Conservation (phyloP, 2,888 invertebrate species). For the Ichneumon xanthorius region DNA sequence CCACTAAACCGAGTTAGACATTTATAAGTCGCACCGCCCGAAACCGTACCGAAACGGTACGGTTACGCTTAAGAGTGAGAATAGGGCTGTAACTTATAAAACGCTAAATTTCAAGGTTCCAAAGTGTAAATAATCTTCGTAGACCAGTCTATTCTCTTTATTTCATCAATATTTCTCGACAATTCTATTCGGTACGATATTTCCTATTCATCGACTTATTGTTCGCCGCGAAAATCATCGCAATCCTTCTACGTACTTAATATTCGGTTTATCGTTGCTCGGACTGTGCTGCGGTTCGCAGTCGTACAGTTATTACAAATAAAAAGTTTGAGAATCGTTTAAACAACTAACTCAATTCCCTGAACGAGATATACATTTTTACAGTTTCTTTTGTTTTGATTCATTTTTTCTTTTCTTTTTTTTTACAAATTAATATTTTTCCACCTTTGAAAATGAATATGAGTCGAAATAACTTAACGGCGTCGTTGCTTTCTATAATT, state of each 20-base stretch:
- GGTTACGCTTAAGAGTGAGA: no score
- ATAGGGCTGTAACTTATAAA: no score
- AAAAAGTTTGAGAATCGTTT: conserved; percentile 28
- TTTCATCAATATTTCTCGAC: conserved; percentile 41
- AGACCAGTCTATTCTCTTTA: conserved; percentile 62
- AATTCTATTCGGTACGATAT: conserved; percentile 13
- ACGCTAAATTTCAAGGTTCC: not conserved
- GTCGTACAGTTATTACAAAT: conserved; percentile 7
- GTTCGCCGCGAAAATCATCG: not conserved
- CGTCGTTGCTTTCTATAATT: conserved; percentile 2
- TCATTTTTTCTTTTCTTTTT: not conserved
- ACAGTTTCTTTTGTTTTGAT: not conserved
- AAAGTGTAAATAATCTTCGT: conserved; percentile 12
- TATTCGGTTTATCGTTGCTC: conserved; percentile 25
- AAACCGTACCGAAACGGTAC: no score
- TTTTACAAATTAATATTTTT: conserved; percentile 12
- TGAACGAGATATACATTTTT: conserved; percentile 28
- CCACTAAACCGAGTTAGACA: no score
- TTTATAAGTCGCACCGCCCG: no score
- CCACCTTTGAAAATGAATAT: conserved; percentile 21
- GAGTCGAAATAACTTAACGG: conserved; percentile 39
- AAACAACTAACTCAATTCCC: conserved; percentile 18
- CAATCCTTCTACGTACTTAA: not conserved
- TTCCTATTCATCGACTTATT: not conserved
- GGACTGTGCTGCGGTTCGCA: conserved; percentile 1